Evolutionary conservation across 2,797 vertebrate species (phyloP), one percentile per base, ranked within the genome.

Genomic region (Mormyrus hasselquistii): DNA sequence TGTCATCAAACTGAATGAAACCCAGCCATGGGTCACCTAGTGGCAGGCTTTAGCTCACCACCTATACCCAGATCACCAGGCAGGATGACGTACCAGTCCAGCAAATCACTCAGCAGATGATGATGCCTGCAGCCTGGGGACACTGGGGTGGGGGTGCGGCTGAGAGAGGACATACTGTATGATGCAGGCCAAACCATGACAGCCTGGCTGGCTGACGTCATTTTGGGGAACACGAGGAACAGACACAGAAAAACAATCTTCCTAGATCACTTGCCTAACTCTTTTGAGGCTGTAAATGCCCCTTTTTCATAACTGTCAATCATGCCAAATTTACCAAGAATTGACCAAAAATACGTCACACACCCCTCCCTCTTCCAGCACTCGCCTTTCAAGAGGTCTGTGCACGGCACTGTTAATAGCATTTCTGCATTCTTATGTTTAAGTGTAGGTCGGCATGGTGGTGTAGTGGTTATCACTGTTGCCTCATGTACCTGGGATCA

Each of bases 71-170:
- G 76, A 85, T 16, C 73, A 88, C 47, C 62, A 88, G 73, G 41
- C 90, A 88, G 83, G 87, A 10, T 90, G 89, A 82, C 65, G 87
- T 88, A 88, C 62, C 55, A 84, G 88, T 41, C 50, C 47, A 88
- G 83, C 52, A 90, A 85, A 83, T 87, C 87, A 88, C 89, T 91
- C 89, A 90, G 89, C 87, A 91, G 91, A 90, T 89, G 89, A n/a
- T n/a, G 65, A 49, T 19, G 22, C 44, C 44, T 85, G 44, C 47
- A 52, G 47, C 47, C n/a, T 29, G 83, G 10, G 83, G 50, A 29
- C 14, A 34, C 55, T 87, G 41, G 69, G 57, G 69, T 53, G 5
- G 9, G 69, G 50, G 50, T 73, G 22, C 79, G 91, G 82, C 65
- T 84, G 90, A 88, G 79, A n/a, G 87, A 50, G 88, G 19, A 65